phyloP scores from a whole-genome alignment of 2,113 vertebrate genomes.

The Serinus canaria region DNA sequence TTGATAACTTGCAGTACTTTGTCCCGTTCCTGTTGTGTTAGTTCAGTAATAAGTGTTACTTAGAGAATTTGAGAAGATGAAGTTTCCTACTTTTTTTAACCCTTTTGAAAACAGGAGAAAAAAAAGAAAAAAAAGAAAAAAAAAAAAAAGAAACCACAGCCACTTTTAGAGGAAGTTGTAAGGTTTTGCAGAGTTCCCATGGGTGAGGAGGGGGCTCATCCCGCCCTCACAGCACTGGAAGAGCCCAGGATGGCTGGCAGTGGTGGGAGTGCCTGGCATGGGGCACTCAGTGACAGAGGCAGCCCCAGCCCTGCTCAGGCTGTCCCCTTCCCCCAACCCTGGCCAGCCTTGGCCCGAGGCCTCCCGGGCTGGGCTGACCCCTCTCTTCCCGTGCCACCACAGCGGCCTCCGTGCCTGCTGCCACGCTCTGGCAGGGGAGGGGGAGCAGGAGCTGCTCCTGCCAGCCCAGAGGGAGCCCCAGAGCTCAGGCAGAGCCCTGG shows the following conservation, averaged over 20 bases:
- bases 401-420: background rate
- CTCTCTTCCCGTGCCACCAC: background rate
- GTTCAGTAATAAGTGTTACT: constrained; percentile 89
- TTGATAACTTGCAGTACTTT: constrained; percentile 99
- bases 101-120: constrained; percentile 71
- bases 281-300: background rate
- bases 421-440: background rate
- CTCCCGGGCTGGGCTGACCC: rapidly evolving
- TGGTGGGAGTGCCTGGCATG: background rate
- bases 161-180: constrained; percentile 57
- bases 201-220: constrained; percentile 28
- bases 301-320: background rate
- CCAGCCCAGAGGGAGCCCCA: background rate
- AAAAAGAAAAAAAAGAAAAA: background rate
- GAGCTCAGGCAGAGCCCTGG: constrained; percentile 8
- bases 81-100: constrained; percentile 94
- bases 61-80: constrained; percentile 81
- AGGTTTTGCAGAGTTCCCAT: constrained; percentile 47
- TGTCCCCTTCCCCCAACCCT: background rate
- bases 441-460: background rate
- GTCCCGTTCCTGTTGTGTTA: constrained; percentile 93
- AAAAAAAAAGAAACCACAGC: background rate
- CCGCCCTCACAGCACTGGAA: background rate
- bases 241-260: background rate
- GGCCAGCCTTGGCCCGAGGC: background rate